phyloP scores from a whole-genome alignment of 2,888 invertebrate species.

The Antheraea yamamai region DNA sequence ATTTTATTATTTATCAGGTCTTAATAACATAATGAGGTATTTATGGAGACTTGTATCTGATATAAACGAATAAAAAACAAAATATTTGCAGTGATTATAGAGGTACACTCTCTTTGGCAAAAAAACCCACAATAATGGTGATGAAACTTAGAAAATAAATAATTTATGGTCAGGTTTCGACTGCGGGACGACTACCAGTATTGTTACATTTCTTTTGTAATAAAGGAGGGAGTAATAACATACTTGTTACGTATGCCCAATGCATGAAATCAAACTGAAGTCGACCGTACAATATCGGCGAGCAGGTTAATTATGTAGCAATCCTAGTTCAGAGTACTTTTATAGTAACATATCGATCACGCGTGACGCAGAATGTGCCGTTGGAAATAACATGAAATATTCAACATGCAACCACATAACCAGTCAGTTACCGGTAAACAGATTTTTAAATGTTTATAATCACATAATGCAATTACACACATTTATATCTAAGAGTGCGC shows the following conservation, averaged over 20 bases:
- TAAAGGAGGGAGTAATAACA: neutral
- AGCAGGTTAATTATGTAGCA: conserved; percentile 3
- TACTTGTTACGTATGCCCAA: neutral
- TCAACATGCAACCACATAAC: neutral
- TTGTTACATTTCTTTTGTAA: neutral
- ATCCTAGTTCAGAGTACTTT: conserved; percentile 1
- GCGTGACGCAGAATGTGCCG: conserved; percentile 8
- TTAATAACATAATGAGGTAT: too few relatives aligned
- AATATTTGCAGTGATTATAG: too few relatives aligned
- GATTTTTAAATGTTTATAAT: neutral
- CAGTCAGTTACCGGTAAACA: neutral
- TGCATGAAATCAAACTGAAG: neutral
- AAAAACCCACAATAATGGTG: too few relatives aligned
- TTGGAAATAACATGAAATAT: conserved; percentile 5
- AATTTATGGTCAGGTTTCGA: too few relatives aligned
- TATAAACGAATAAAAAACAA: too few relatives aligned
- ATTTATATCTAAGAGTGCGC: too few relatives aligned
- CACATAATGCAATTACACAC: neutral
- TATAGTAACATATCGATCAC: conserved; percentile 10
- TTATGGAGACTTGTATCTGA: too few relatives aligned
- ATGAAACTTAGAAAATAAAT: too few relatives aligned
- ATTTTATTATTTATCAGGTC: too few relatives aligned
- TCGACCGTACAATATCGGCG: neutral
- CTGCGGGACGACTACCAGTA: too few relatives aligned
- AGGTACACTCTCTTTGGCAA: too few relatives aligned